These are phyloP conservation scores for Sphecodes monilicornis DNA, from an alignment of 2,888 invertebrate species.

Conservation along the genomic window DNA sequence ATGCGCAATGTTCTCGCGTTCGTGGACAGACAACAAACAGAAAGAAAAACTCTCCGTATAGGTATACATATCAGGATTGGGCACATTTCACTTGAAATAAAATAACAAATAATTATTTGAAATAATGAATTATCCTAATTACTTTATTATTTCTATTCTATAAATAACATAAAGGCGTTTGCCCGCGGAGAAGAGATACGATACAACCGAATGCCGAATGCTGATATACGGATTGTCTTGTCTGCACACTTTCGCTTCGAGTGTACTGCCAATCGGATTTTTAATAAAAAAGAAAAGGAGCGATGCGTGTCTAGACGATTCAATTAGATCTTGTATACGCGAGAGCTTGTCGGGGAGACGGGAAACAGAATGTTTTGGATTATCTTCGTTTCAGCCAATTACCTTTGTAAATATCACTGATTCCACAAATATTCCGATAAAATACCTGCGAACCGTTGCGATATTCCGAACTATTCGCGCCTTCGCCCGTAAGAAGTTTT, in stretches of 20 bases:
- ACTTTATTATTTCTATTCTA: no score
- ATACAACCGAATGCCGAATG: not conserved
- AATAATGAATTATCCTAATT: no score
- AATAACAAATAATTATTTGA: no score
- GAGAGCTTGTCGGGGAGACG: not conserved
- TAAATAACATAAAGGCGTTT: no score
- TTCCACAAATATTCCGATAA: not conserved
- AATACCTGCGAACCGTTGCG: not conserved
- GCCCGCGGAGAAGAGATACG: not conserved
- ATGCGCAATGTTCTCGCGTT: slow-evolving; percentile 21
- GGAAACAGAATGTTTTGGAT: not conserved
- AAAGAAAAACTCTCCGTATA: no score
- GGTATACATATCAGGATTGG: no score
- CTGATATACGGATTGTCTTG: not conserved
- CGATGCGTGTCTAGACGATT: slow-evolving; percentile 14
- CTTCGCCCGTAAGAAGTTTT: not conserved
- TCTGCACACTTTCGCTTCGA: slow-evolving; percentile 27
- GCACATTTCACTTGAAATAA: no score
- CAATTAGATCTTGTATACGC: slow-evolving; percentile 8
- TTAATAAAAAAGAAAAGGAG: slow-evolving; percentile 38
- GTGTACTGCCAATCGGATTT: slow-evolving; percentile 46
- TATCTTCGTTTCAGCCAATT: slow-evolving; percentile 28
- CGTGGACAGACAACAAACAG: not conserved
- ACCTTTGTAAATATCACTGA: slow-evolving; percentile 38
- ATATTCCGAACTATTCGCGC: not conserved